These are phyloP conservation scores for Discoglossus pictus DNA, from an alignment of 2,797 vertebrate species.

Conservation along the genomic window DNA sequence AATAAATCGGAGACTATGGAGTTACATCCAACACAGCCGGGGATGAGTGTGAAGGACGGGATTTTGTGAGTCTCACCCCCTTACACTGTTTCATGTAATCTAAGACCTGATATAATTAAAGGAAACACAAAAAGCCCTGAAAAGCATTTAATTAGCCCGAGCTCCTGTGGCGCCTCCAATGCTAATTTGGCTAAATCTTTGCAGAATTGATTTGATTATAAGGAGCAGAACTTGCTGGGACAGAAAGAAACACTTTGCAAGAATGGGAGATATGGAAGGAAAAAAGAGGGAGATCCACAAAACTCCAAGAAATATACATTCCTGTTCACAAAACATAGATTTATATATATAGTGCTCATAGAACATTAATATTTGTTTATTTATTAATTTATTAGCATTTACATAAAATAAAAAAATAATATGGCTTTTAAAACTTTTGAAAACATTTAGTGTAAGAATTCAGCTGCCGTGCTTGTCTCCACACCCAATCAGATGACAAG, in stretches of 20 bases:
- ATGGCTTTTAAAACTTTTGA: too few species aligned
- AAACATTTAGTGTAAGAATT: too few species aligned
- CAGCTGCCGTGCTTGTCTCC: too few species aligned
- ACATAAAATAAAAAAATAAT: too few species aligned
- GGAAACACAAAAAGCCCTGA: slow-evolving; percentile 12
- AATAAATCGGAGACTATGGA: slow-evolving; percentile 11
- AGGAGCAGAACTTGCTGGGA: slow-evolving; percentile 11
- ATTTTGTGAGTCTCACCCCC: slow-evolving; percentile 7
- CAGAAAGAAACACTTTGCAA: neutral
- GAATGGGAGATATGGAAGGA: too few species aligned
- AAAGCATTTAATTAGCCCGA: slow-evolving; percentile 31
- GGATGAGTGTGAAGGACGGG: slow-evolving; percentile 5
- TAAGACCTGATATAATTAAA: slow-evolving; percentile 32
- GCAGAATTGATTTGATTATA: slow-evolving; percentile 17
- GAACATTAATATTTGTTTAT: too few species aligned
- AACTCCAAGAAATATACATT: too few species aligned
- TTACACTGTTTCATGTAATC: slow-evolving; percentile 15
- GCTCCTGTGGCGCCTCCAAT: slow-evolving; percentile 22
- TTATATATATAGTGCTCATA: too few species aligned
- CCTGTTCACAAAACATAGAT: too few species aligned
- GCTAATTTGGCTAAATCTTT: slow-evolving; percentile 31
- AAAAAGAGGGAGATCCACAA: too few species aligned
- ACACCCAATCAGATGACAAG: too few species aligned
- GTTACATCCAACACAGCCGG: neutral
- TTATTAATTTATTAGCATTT: too few species aligned